Base-by-base conservation (phyloP, 2,797 vertebrate species). In the Micromesistius poutassou region DNA sequence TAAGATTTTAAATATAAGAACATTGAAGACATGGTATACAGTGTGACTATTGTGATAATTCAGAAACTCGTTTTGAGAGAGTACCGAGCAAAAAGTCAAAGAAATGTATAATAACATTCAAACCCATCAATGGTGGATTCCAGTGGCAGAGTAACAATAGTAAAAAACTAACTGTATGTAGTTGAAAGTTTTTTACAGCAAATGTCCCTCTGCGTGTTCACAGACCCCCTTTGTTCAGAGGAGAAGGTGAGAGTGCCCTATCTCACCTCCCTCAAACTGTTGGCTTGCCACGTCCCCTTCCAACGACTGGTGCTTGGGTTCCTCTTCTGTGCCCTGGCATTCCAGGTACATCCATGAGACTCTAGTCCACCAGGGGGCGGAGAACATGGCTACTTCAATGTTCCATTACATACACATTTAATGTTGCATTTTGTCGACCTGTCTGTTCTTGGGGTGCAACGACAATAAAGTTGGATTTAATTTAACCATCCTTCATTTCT, bases 291-390 rank as follows among this genome's bases (percentile, higher is more conserved):
- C 72, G 2, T 80, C 14, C 91, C 93, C 0, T 95, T 92, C 62
- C 87, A 77, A 22, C 83, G 88, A 1, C 87, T 95, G 62, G 87
- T 94, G 14, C 86, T 94, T 0, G 90, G 91, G 36, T 95, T 95
- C 78, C 77, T 94, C 38, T 91, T 93, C 42, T 83, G 86, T 0
- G 80, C 84, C 1, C 80, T 94, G 31, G 93, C 93, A 14, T 94
- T 94, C 85, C 94, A 96, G 93, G 94, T 95, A 22, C 55, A 35
- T 28, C n/a, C 5, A 66, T 72, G 55, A 16, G 16, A 33, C 74
- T 30, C 30, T 28, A 25, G 33, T 25, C 50, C 5, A 12, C 16
- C n/a, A 2, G 6, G 14, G 3, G 16, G 30, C 46, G 62, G 22
- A 75, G 14, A 7, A 19, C 16, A 40, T 19, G 30, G 30, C 25